Evolutionary conservation across 2,113 vertebrate species (phyloP).

Genomic region (Podilymbus podiceps): DNA sequence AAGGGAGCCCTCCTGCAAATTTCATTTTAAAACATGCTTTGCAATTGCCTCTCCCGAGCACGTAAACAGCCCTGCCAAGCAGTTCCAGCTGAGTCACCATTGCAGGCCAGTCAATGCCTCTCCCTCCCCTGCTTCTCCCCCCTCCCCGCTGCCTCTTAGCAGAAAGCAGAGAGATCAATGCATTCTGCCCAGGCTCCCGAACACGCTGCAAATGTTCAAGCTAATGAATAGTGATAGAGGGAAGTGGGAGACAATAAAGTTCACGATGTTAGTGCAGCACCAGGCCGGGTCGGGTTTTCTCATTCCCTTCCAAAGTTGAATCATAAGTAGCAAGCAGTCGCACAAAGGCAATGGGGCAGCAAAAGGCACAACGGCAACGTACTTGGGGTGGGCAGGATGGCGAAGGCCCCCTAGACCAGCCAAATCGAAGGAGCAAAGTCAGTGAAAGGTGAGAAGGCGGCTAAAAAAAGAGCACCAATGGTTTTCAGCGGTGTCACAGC

Average conservation of each 20-base stretch:
- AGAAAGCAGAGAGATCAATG: not conserved
- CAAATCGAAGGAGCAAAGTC: not conserved
- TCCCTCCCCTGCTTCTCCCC: not conserved
- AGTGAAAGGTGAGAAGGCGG: fast-evolving
- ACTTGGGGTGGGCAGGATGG: not conserved
- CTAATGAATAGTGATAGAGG: not conserved
- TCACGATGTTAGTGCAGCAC: not conserved
- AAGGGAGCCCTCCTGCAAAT: conserved; percentile 35
- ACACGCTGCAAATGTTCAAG: not conserved
- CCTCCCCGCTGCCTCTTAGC: not conserved
- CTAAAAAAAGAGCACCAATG: not conserved
- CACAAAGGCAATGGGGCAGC: fast-evolving
- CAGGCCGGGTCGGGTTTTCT: not conserved
- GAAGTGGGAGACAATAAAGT: not conserved
- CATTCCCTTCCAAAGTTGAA: not conserved
- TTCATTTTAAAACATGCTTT: not conserved
- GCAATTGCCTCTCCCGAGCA: not conserved
- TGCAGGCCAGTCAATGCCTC: not conserved
- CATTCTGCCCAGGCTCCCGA: not conserved
- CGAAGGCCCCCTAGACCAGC: not conserved
- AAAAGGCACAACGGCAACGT: fast-evolving
- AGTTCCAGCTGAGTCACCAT: not conserved
- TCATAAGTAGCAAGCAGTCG: not conserved
- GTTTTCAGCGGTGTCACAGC: not conserved
- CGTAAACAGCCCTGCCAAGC: not conserved